A percentile compares a stretch with the other conserved stretches of the same genome.
phyloP scores from a whole-genome alignment of 2,113 vertebrate species.

The Pao palembangensis region DNA sequence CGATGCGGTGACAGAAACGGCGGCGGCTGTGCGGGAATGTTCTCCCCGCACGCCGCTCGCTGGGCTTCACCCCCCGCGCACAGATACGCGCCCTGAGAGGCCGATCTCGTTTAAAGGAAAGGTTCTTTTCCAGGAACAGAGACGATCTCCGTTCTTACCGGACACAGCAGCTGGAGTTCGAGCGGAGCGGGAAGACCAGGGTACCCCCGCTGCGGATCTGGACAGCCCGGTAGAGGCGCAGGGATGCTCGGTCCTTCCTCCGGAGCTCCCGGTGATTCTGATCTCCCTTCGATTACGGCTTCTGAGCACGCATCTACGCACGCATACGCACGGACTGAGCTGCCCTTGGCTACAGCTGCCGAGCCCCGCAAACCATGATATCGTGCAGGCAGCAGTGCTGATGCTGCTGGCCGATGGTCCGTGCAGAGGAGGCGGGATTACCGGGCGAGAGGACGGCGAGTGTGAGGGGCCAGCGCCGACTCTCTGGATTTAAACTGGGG shows the following conservation, averaged over 20 bases:
- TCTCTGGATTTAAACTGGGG: constrained; percentile 69
- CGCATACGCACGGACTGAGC: constrained; percentile 1
- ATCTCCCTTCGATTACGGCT: constrained; percentile 4
- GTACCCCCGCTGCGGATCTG: constrained; percentile 5
- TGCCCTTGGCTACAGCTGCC: constrained; percentile 51
- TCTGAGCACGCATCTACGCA: constrained; percentile 14
- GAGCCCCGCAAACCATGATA: constrained; percentile 68
- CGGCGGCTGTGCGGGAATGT: constrained; percentile 3
- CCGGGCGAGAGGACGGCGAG: constrained; percentile 48
- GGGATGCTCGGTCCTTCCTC: constrained; percentile 35
- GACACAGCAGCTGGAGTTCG: constrained; percentile 13
- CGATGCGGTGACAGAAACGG: background rate
- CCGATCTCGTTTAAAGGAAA: background rate
- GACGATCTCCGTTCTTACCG: constrained; percentile 57
- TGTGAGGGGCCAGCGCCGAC: constrained; percentile 44
- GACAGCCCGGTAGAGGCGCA: constrained; percentile 33
- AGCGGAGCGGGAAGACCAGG: constrained; percentile 7
- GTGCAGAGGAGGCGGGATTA: constrained; percentile 35
- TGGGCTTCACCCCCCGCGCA: constrained; percentile 6
- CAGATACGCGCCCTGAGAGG: background rate
- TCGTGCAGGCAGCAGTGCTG: constrained; percentile 51
- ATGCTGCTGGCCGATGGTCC: constrained; percentile 28
- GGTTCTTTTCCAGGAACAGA: background rate
- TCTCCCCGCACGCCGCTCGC: background rate
- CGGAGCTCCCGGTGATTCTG: constrained; percentile 9